phyloP scores from a whole-genome alignment of 2,888 invertebrate genomes.

The Plusia festucae region DNA sequence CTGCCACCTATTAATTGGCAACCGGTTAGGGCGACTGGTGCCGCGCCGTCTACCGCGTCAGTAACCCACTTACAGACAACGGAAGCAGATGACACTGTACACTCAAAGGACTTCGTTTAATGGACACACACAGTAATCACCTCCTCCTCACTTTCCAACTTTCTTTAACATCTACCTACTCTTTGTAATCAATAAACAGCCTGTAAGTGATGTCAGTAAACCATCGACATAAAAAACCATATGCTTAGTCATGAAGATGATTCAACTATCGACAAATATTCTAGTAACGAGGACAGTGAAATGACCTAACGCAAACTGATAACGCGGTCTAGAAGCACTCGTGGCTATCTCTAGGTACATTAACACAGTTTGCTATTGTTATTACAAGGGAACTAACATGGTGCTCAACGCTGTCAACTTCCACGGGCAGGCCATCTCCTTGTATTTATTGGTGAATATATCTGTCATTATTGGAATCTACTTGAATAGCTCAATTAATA shows the following conservation, averaged over 20 bases:
- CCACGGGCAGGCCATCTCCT: slow-evolving; percentile 59
- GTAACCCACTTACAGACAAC: slow-evolving; percentile 73
- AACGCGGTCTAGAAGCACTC: slow-evolving; percentile 78
- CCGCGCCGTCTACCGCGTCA: slow-evolving; percentile 79
- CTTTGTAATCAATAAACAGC: slow-evolving; percentile 42
- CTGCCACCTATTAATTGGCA: slow-evolving; percentile 67
- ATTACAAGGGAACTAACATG: slow-evolving; percentile 65
- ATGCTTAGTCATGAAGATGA: slow-evolving; percentile 53
- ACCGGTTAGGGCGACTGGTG: slow-evolving; percentile 69
- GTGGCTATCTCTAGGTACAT: slow-evolving; percentile 71
- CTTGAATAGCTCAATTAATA: slow-evolving; percentile 1
- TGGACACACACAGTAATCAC: slow-evolving; percentile 51
- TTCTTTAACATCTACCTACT: slow-evolving; percentile 44
- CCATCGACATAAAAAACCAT: slow-evolving; percentile 25
- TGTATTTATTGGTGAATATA: slow-evolving; percentile 64
- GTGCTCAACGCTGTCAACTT: slow-evolving; percentile 54
- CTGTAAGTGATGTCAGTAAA: slow-evolving; percentile 31
- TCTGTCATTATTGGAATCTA: slow-evolving; percentile 57
- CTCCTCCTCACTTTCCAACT: slow-evolving; percentile 59
- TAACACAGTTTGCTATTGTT: slow-evolving; percentile 68
- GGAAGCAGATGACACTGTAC: slow-evolving; percentile 53
- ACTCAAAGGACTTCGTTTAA: slow-evolving; percentile 59
- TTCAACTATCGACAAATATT: slow-evolving; percentile 63
- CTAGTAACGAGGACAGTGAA: slow-evolving; percentile 79
- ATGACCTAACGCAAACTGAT: slow-evolving; percentile 81